Conservation (phyloP, 1,140 invertebrate genomes). For the Arion vulgaris region DNA sequence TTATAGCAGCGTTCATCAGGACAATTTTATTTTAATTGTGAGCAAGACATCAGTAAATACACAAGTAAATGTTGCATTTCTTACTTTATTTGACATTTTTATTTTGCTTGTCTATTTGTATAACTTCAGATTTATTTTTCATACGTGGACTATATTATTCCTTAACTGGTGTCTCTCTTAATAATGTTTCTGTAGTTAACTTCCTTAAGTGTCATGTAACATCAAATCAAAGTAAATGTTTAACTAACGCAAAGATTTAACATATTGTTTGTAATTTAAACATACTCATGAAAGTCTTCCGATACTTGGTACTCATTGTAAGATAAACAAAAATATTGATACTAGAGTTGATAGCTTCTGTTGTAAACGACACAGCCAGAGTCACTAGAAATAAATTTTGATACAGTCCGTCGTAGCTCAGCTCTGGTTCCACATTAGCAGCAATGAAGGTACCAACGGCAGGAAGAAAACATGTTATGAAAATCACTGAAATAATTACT, state of each 20-base stretch:
- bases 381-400: background rate
- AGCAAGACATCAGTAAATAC: too few species aligned
- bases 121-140: too few species aligned
- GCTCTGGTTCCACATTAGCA: background rate
- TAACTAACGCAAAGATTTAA: background rate
- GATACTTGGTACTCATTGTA: constrained; percentile 2
- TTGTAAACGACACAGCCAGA: background rate
- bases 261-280: background rate
- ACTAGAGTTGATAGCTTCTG: constrained; percentile 1
- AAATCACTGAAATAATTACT: background rate
- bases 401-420: background rate
- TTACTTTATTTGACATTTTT: too few species aligned
- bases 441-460: background rate
- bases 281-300: background rate
- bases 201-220: too few species aligned
- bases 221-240: too few species aligned
- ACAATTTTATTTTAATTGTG: too few species aligned
- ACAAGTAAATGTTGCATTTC: too few species aligned
- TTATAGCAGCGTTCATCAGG: too few species aligned
- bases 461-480: constrained; percentile 10
- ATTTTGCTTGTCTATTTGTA: too few species aligned
- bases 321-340: background rate
- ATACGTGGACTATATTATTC: too few species aligned
- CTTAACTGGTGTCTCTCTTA: too few species aligned
- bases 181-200: too few species aligned